phyloP scores from a whole-genome alignment of 2,888 invertebrate genomes.

The Entomobrya multifasciata region DNA sequence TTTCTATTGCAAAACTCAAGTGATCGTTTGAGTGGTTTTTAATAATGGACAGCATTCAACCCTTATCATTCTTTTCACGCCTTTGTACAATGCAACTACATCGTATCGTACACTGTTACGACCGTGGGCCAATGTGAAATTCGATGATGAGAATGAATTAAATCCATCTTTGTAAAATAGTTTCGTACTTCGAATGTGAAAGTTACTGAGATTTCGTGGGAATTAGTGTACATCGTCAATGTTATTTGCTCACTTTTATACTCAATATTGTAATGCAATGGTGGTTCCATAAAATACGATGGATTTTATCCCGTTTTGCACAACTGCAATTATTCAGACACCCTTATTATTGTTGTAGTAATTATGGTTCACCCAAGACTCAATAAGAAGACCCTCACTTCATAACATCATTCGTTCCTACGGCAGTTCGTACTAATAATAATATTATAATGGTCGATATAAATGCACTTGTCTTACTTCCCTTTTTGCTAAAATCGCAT shows the following conservation, averaged over 20 bases:
- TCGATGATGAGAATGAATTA: neutral
- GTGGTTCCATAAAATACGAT: neutral
- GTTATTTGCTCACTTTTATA: neutral
- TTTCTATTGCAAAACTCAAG: neutral
- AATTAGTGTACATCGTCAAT: constrained; percentile 5
- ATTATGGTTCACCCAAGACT: constrained; percentile 4
- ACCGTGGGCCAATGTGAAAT: too few relatives aligned
- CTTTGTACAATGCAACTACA: too few relatives aligned
- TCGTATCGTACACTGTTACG: too few relatives aligned
- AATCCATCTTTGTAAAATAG: too few relatives aligned
- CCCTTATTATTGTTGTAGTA: neutral
- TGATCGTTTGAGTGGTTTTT: neutral
- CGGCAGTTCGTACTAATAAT: too few relatives aligned
- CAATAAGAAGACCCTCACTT: constrained; percentile 1
- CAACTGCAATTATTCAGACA: neutral
- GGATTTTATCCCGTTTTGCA: neutral
- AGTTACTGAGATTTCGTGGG: too few relatives aligned
- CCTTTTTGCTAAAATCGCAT: too few relatives aligned
- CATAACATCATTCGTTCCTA: too few relatives aligned
- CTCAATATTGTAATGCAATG: neutral
- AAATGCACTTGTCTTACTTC: too few relatives aligned
- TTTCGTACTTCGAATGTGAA: too few relatives aligned
- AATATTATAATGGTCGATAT: too few relatives aligned
- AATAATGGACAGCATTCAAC: neutral
- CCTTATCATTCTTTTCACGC: neutral